These are phyloP conservation scores for Pteromalus puparum DNA, from an alignment of 1,140 invertebrate genomes.

Conservation along the genomic window DNA sequence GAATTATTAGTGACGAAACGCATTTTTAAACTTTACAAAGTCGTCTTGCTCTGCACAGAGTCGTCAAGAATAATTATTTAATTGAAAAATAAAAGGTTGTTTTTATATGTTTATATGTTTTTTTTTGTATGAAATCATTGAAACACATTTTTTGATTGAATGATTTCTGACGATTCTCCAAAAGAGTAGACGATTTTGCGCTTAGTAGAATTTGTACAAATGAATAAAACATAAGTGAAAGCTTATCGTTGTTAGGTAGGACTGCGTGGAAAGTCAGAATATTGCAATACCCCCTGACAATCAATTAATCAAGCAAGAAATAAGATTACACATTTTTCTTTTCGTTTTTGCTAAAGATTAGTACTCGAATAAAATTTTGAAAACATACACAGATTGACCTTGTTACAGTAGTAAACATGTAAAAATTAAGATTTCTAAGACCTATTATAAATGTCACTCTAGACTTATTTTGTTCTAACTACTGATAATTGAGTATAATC, in stretches of 20 bases:
- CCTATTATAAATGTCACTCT: too few relatives aligned
- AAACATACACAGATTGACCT: background rate
- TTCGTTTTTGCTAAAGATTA: conserved; percentile 8
- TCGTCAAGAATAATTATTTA: conserved; percentile 4
- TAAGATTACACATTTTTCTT: background rate
- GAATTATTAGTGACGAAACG: conserved; percentile 1
- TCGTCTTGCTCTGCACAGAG: background rate
- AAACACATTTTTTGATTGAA: conserved; percentile 39
- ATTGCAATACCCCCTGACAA: conserved; percentile 10
- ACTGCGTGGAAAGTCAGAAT: background rate
- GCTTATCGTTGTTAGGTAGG: conserved; percentile 7
- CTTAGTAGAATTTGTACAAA: background rate
- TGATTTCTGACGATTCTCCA: background rate
- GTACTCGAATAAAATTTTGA: background rate
- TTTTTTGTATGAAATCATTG: conserved; percentile 40
- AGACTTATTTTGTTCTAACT: background rate
- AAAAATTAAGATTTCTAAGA: background rate
- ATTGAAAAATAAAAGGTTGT: conserved; percentile 27
- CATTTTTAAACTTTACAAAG: conserved; percentile 17
- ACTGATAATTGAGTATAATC: conserved; percentile 13
- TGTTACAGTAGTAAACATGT: background rate
- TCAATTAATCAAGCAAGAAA: background rate
- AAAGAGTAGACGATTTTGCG: background rate
- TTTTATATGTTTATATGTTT: conserved; percentile 46
- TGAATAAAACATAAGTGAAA: background rate